These are phyloP conservation scores for Hetaerina titia DNA, from an alignment of 2,888 invertebrate genomes.

Conservation along the genomic window DNA sequence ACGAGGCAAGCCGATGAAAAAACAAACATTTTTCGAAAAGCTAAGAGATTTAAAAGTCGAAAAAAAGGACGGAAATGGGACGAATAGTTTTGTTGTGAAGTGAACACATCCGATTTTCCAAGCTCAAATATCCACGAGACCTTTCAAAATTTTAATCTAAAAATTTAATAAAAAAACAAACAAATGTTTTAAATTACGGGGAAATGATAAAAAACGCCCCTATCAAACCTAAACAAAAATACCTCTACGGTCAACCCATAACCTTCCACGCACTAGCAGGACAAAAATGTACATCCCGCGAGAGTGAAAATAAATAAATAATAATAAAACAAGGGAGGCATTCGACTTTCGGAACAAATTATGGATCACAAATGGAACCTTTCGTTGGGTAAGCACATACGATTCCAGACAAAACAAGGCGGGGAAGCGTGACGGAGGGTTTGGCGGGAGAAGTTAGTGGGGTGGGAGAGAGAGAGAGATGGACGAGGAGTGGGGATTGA, in stretches of 20 bases:
- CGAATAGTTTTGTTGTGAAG: neutral
- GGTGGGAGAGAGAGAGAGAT: neutral
- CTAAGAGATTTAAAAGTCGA: neutral
- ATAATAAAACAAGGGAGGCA: neutral
- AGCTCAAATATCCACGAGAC: neutral
- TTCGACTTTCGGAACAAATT: conserved; percentile 55
- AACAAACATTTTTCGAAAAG: neutral
- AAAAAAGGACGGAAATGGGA: neutral
- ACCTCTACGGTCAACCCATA: neutral
- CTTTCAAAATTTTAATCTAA: conserved; percentile 8
- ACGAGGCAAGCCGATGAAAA: neutral
- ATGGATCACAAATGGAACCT: conserved; percentile 51
- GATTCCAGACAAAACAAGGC: neutral
- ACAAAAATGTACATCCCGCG: neutral
- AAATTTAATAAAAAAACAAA: no score
- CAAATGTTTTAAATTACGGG: neutral
- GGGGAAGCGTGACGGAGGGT: neutral
- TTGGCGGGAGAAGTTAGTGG: neutral
- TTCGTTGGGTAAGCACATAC: neutral
- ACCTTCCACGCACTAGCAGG: neutral
- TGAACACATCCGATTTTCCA: neutral
- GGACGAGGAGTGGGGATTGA: neutral
- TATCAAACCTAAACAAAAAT: neutral
- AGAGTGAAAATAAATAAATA: neutral
- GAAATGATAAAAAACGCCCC: neutral